Base-by-base conservation (phyloP, 2,888 invertebrate genomes). In the Lasioglossum marginatum region DNA sequence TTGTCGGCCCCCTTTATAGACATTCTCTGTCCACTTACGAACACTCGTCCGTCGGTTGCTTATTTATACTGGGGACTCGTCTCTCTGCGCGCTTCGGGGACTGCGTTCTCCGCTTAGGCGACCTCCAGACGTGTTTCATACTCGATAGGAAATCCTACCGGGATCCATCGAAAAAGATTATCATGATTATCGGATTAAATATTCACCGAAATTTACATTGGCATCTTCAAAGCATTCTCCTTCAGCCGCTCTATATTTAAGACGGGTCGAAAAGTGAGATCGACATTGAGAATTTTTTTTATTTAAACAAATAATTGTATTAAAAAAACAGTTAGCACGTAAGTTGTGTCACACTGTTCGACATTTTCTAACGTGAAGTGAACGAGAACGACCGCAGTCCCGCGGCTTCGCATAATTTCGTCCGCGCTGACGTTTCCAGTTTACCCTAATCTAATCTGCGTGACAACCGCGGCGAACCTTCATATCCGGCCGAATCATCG, bases 21-120 rank as follows among this genome's bases (percentile, higher is more conserved):
- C 27, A 40, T 48, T 48, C 45, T 12, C 40, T 57, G 74, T 52
- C 79, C 74, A 66, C 75, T 75, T 57, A 66, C 48, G 52, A 68
- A 73, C 43, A 27, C n/a, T 27, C 52, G 31, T 63, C 19, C n/a
- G 31, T 16, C 40, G 52, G 70, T 70, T 40, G 52, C 37, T 52
- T 40, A 70, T 77, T 77, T 70, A 70, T 77, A 23, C 14, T 23
- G 63, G 16, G 14, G 23, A 60, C 45, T 27, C 60, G 27, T 66
- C 19, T 23, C 60, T 66, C 66, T 68, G 1, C 31, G 1, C 31
- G 63, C 63, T 31, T 34, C 63, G 16, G 48, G 48, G 48, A 27
- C 60, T 4, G 60, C n/a, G 57, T n/a, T n/a, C 60, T 27, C 27
- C 60, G 60, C 14, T 60, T 60, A 60, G 14, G 16, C 27, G 27